phyloP scores from a whole-genome alignment of 2,797 vertebrate species.

The Enteromius fasciolatus region DNA sequence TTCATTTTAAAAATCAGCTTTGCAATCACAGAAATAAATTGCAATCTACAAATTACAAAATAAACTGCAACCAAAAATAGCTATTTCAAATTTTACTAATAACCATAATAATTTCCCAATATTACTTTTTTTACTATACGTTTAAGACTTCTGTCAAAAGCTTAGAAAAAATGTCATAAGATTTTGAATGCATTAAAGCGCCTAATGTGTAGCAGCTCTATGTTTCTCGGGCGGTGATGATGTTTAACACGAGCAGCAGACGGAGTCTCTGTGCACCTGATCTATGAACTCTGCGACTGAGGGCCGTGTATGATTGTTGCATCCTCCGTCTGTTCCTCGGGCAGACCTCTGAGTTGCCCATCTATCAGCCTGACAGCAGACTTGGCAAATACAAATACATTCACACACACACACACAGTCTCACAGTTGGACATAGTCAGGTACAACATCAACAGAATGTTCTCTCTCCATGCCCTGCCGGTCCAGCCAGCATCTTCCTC shows the following conservation, averaged over 20 bases:
- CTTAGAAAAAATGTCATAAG: background rate
- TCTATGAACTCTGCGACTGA: constrained; percentile 16
- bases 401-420: background rate
- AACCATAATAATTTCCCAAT: background rate
- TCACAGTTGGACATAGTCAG: background rate
- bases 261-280: constrained; percentile 21
- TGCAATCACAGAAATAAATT: background rate
- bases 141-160: background rate
- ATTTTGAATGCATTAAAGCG: background rate
- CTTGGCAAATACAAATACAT: constrained; percentile 8
- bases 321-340: constrained; percentile 29
- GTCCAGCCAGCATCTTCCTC: constrained; percentile 6
- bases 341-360: constrained; percentile 34
- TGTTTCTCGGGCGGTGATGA: background rate
- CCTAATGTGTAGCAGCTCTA: background rate
- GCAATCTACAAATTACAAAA: background rate
- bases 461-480: constrained; percentile 35
- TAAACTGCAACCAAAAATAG: background rate
- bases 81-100: background rate
- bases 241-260: constrained; percentile 13
- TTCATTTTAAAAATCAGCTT: background rate
- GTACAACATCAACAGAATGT: constrained; percentile 43
- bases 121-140: background rate
- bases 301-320: constrained; percentile 36
- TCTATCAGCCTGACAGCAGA: constrained; percentile 47